phyloP scores from a whole-genome alignment of 2,888 invertebrate genomes.

The Cheilosia scutellata region DNA sequence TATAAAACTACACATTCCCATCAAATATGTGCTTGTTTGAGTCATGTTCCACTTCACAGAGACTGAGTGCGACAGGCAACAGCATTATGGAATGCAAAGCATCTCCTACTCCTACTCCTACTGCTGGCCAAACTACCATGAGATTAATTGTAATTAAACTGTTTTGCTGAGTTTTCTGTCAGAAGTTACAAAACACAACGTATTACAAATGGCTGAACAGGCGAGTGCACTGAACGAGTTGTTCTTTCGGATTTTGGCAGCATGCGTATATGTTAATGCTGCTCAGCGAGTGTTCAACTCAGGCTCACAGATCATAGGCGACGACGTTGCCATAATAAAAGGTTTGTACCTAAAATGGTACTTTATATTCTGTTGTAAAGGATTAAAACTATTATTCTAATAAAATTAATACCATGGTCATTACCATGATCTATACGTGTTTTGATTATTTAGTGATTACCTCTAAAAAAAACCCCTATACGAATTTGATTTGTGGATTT shows the following conservation, averaged over 20 bases:
- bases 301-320: not conserved
- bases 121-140: conserved; percentile 43
- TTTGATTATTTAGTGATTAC: too few species aligned
- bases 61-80: conserved; percentile 2
- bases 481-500: too few species aligned
- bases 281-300: not conserved
- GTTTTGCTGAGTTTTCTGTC: conserved; percentile 68
- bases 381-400: too few species aligned
- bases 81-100: conserved; percentile 32
- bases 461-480: too few species aligned
- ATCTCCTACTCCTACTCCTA: not conserved
- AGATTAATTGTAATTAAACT: conserved; percentile 73
- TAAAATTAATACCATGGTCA: too few species aligned
- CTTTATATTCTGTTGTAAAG: too few species aligned
- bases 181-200: conserved; percentile 55
- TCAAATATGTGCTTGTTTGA: conserved; percentile 7
- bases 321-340: not conserved
- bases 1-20: conserved; percentile 4
- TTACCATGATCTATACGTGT: too few species aligned
- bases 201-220: conserved; percentile 39
- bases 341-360: too few species aligned
- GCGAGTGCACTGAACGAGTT: conserved; percentile 18
- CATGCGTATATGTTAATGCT: conserved; percentile 27
- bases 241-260: conserved; percentile 35
- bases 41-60: conserved; percentile 35